Percentiles rank a stretch among this genome's conserved stretches.
Evolutionary conservation across 2,797 vertebrate genomes (phyloP).

Genomic region (Philypnodon macrostomus): DNA sequence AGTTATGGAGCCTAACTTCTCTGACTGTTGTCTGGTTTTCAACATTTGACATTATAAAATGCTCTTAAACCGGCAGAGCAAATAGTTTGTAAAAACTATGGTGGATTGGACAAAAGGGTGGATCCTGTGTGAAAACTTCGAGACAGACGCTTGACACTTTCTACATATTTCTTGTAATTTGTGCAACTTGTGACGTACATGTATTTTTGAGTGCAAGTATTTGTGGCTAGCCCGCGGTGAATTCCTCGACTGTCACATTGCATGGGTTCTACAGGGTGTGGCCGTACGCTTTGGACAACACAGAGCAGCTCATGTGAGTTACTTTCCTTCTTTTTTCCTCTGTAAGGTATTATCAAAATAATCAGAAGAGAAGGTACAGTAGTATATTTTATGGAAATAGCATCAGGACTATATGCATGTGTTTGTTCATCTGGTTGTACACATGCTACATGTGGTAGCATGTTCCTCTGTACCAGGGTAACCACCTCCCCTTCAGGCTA

Average conservation of each 20-base stretch:
- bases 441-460: slow-evolving; percentile 47
- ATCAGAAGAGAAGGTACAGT: slow-evolving; percentile 4
- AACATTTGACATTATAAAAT: too few species aligned
- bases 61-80: too few species aligned
- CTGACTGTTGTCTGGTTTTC: too few species aligned
- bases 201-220: slow-evolving; percentile 66
- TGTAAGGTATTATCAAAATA: too few species aligned
- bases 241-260: slow-evolving; percentile 72
- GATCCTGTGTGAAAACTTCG: not conserved
- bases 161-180: slow-evolving; percentile 37
- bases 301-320: slow-evolving; percentile 10
- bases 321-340: slow-evolving; percentile 15
- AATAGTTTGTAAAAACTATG: not conserved
- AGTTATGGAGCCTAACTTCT: too few species aligned
- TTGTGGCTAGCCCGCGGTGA: slow-evolving; percentile 67
- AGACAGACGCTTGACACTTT: slow-evolving; percentile 6
- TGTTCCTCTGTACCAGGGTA: slow-evolving; percentile 49
- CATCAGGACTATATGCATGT: not conserved
- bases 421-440: slow-evolving; percentile 19
- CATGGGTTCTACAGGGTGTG: slow-evolving; percentile 60
- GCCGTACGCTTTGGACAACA: slow-evolving; percentile 29
- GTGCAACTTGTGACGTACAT: slow-evolving; percentile 48
- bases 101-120: not conserved
- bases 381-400: not conserved
- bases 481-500: slow-evolving; percentile 65